Evolutionary conservation across 37 sponge, comb jelly and placozoan species (phyloP).

Genomic region (Geodia barretti): DNA sequence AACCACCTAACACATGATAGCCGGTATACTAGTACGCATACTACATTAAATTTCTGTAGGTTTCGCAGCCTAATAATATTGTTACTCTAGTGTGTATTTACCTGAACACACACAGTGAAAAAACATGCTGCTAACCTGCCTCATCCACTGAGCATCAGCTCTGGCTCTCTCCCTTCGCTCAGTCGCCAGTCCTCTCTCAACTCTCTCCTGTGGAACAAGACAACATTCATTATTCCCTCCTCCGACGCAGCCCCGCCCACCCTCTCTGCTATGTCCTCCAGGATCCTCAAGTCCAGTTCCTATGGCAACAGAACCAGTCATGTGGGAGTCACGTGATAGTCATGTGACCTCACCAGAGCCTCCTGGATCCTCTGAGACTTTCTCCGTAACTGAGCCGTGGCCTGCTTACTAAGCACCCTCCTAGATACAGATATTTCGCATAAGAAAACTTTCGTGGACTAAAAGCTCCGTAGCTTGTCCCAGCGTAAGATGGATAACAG

Average conservation of each 20-base stretch:
- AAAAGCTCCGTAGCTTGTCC: too few relatives aligned
- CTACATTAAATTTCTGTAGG: too few relatives aligned
- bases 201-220: conserved; percentile 76
- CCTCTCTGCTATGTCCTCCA: conserved; percentile 65
- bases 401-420: conserved; percentile 66
- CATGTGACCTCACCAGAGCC: conserved; percentile 64
- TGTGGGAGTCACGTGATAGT: not conserved
- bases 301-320: not conserved
- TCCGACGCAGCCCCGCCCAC: not conserved
- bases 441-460: not conserved
- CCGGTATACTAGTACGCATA: not conserved
- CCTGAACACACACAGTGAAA: too few relatives aligned
- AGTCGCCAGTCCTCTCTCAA: conserved; percentile 43
- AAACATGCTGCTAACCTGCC: conserved; percentile 70
- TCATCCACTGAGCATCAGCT: conserved; percentile 92
- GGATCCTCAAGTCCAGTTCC: conserved; percentile 88
- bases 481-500: too few relatives aligned
- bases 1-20: conserved; percentile 57
- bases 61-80: too few relatives aligned
- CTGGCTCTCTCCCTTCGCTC: conserved; percentile 79
- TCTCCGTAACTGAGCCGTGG: conserved; percentile 83
- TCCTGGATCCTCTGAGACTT: conserved; percentile 88
- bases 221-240: not conserved
- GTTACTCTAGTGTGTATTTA: too few relatives aligned
- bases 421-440: conserved; percentile 20